Percentiles rank a stretch among this genome's conserved stretches.
phyloP scores from a whole-genome alignment of 2,888 invertebrate species.

The Mythimna loreyi region DNA sequence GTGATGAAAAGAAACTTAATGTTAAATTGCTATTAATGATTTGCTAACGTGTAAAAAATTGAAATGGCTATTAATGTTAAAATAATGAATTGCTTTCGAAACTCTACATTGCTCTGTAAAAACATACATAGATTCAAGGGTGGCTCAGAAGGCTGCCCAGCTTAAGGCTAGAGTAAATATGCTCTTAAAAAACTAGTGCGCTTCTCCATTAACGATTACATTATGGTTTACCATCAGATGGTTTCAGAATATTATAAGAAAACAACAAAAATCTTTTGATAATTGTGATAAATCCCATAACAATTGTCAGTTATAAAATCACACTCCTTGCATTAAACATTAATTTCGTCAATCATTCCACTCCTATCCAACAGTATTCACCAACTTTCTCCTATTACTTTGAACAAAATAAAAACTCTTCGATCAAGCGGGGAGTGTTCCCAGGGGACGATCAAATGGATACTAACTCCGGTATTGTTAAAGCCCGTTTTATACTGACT shows the following conservation, averaged over 20 bases:
- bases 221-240: too few relatives aligned
- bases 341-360: constrained; percentile 22
- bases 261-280: not conserved
- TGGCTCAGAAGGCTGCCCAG: too few relatives aligned
- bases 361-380: constrained; percentile 38
- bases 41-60: not conserved
- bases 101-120: too few relatives aligned
- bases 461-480: constrained; percentile 70
- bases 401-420: constrained; percentile 70
- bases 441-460: constrained; percentile 80
- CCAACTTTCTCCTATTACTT: constrained; percentile 53
- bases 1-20: not conserved
- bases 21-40: not conserved
- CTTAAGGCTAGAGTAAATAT: too few relatives aligned
- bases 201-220: too few relatives aligned
- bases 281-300: not conserved
- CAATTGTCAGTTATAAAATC: not conserved
- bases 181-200: not conserved
- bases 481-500: constrained; percentile 84
- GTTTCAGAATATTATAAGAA: too few relatives aligned
- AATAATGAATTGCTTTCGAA: too few relatives aligned
- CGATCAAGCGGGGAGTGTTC: constrained; percentile 72
- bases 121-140: too few relatives aligned
- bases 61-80: too few relatives aligned
- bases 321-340: constrained; percentile 21